Evolutionary conservation across 2,797 vertebrate genomes (phyloP), one percentile per base, ranked within the genome.

Genomic region (Hapalemur alaotrensis): DNA sequence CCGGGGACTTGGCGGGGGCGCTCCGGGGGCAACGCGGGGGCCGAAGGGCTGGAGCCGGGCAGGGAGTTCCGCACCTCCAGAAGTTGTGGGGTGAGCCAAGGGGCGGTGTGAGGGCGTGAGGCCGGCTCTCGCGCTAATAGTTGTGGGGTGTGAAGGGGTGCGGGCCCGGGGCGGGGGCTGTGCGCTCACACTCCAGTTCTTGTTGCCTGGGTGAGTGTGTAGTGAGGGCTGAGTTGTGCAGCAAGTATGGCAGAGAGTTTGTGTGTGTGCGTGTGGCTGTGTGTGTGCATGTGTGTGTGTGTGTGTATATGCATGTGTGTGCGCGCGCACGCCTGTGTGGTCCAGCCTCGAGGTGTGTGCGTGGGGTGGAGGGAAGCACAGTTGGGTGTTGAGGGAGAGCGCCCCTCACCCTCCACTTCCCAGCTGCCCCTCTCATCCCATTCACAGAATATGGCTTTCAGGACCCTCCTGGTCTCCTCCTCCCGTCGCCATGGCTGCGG

Each of bases 401-500:
- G 63, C 95, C 93, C 92, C 96, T 81, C 97, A 76, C 86, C 96
- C 96, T 83, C 80, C 59, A 20, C 65, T 76, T 61, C 63, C 69
- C 75, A 91, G 85, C 92, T 67, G 85, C 95, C 85, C 82, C 63
- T 88, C 95, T 89, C 88, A 94, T 89, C 96, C 85, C 96, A 95
- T 98, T 97, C 96, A 96, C 92, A 78, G 95, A 98, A 97, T 91
- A 32, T 59, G 96, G 98, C 97, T 97, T 97, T 95, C 96, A 95
- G 92, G 97, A 96, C 96, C 97, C 96, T 97, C 97, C 93, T 65
- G 95, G 88, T 82, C 96, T 93, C 95, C 95, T 95, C 95, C 95
- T 97, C 95, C 93, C 70, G 98, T 97, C 97, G 97, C 98, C 97
- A 97, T 98, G 97, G 96, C 97, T 97, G 97, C 97, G 61, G 89